phyloP scores from a whole-genome alignment of 1,140 invertebrate genomes.

The Micrasema longulum region DNA sequence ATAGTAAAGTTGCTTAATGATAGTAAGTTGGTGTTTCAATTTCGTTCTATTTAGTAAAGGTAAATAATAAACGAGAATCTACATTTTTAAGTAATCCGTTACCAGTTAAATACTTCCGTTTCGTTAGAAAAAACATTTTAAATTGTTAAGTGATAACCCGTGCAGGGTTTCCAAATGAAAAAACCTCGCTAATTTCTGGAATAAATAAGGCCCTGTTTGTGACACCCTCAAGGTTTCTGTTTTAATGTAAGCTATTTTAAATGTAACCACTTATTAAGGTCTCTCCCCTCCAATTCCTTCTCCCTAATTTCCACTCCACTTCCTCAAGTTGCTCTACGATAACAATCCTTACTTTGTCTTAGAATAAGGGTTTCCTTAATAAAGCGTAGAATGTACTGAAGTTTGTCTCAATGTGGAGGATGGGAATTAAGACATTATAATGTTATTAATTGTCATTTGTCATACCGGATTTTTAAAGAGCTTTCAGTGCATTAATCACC shows the following conservation, averaged over 20 bases:
- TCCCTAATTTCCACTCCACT: slow-evolving; percentile 22
- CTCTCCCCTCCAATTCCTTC: slow-evolving; percentile 5
- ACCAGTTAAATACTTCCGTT: not conserved
- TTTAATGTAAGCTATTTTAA: slow-evolving; percentile 53
- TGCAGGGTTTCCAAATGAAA: too few species aligned
- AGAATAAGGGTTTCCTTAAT: slow-evolving; percentile 47
- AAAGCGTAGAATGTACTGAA: slow-evolving; percentile 23
- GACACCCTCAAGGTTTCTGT: slow-evolving; percentile 42
- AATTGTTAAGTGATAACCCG: not conserved
- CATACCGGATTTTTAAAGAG: too few species aligned
- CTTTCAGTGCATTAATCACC: too few species aligned
- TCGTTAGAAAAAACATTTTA: not conserved
- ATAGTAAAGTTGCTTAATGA: not conserved
- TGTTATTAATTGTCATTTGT: slow-evolving; percentile 54
- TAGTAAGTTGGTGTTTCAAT: not conserved
- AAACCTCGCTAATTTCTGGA: too few species aligned
- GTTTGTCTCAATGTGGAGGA: slow-evolving; percentile 33
- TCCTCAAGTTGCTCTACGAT: slow-evolving; percentile 42
- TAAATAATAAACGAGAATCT: not conserved
- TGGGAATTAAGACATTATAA: slow-evolving; percentile 51
- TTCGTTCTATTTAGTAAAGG: not conserved
- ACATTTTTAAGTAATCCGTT: not conserved
- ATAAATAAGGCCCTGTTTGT: not conserved
- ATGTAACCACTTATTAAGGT: slow-evolving; percentile 55
- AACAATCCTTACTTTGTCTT: slow-evolving; percentile 40